Conservation (phyloP, 35 echinoderm and acorn worm species). For the Hemicentrotus pulcherrimus region DNA sequence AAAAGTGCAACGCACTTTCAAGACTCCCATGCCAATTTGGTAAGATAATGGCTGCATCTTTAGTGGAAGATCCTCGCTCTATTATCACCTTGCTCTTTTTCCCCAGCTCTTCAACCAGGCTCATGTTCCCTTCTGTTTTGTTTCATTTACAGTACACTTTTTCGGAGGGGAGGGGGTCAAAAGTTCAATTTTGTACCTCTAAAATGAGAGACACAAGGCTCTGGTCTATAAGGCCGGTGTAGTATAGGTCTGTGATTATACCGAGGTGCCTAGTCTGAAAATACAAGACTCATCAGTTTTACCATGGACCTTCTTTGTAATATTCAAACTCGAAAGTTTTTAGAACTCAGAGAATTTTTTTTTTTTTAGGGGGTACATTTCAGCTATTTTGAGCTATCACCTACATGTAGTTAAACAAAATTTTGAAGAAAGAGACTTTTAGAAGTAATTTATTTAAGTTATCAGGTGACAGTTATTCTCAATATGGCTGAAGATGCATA, state of each 20-base stretch:
- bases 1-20: background rate
- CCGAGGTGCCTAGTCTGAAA: background rate
- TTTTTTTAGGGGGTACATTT: too few relatives aligned
- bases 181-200: background rate
- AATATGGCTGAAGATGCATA: too few relatives aligned
- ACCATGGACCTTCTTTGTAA: too few relatives aligned
- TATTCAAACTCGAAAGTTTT: too few relatives aligned
- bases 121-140: background rate
- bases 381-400: too few relatives aligned
- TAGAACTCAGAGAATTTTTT: too few relatives aligned
- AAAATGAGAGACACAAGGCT: background rate
- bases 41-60: background rate
- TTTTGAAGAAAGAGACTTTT: too few relatives aligned
- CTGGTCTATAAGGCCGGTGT: background rate
- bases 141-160: background rate
- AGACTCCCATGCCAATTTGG: background rate
- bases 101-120: background rate
- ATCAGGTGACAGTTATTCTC: too few relatives aligned
- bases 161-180: background rate
- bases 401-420: too few relatives aligned
- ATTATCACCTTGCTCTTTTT: conserved; percentile 13
- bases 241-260: background rate
- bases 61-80: background rate
- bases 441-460: too few relatives aligned
- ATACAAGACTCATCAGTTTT: background rate